These are phyloP conservation scores for Grallaria varia DNA, from an alignment of 2,113 vertebrate species.

Conservation along the genomic window DNA sequence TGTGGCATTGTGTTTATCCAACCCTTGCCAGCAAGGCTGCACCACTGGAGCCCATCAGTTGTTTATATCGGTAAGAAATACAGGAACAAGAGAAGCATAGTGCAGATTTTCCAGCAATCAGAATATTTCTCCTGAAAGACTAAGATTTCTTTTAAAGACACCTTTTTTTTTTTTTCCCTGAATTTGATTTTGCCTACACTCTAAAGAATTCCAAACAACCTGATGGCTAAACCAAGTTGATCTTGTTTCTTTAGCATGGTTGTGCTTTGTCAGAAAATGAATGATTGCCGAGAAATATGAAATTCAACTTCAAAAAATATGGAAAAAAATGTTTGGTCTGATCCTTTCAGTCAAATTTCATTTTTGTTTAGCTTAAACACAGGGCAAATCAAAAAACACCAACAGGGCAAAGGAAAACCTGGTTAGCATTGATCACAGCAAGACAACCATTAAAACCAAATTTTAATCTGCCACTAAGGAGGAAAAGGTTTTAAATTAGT, in stretches of 20 bases:
- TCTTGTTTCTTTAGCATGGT: background rate
- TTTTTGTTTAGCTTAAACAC: background rate
- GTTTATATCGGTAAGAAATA: background rate
- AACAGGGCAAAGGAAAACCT: background rate
- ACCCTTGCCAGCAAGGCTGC: background rate
- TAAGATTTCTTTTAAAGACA: background rate
- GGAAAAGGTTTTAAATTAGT: background rate
- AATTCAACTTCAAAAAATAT: background rate
- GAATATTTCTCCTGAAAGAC: background rate
- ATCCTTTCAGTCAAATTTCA: background rate
- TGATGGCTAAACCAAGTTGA: background rate
- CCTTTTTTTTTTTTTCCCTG: background rate
- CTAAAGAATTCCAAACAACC: background rate
- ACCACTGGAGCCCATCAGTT: background rate
- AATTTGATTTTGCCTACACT: background rate
- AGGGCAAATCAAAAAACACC: background rate
- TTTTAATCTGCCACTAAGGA: background rate
- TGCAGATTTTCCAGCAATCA: background rate
- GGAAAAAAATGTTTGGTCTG: background rate
- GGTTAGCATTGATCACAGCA: background rate
- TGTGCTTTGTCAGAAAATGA: background rate
- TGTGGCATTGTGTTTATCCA: rapidly evolving
- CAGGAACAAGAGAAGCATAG: background rate
- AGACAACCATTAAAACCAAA: background rate
- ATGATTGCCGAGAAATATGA: background rate